These are phyloP conservation scores for Emydura subglobosa DNA, from an alignment of 2,113 vertebrate species.

Conservation along the genomic window DNA sequence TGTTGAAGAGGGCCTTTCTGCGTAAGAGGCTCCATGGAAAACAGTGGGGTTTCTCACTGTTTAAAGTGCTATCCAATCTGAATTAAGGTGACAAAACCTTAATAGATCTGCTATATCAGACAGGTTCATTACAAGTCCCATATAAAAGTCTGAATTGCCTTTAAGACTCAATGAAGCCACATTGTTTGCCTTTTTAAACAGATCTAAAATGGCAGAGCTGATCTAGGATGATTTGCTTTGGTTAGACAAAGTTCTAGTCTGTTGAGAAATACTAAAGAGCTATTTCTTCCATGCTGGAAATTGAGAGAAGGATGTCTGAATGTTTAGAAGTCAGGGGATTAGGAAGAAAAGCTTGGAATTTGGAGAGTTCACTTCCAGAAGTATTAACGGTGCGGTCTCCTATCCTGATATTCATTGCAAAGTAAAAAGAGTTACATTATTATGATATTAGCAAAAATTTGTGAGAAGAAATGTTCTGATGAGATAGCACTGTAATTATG, in stretches of 20 bases:
- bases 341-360: slow-evolving; percentile 11
- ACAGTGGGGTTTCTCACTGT: background rate
- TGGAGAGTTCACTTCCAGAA: background rate
- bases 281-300: background rate
- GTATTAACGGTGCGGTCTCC: background rate
- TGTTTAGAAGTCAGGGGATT: slow-evolving; percentile 28
- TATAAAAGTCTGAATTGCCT: accelerated
- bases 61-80: accelerated
- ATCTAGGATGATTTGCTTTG: background rate
- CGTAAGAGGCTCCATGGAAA: background rate
- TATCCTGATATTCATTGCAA: background rate
- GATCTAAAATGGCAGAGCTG: background rate
- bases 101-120: accelerated
- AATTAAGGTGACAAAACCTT: background rate
- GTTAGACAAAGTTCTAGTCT: background rate
- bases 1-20: background rate
- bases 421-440: background rate
- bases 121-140: background rate
- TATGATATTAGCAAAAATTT: background rate
- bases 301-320: slow-evolving; percentile 20
- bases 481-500: background rate
- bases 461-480: background rate
- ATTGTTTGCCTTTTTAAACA: background rate
- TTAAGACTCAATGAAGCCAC: background rate
- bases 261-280: background rate